Percentiles rank a stretch among this genome's conserved stretches.
phyloP scores from a whole-genome alignment of 2,797 vertebrate genomes.

The Lacerta viridis region DNA sequence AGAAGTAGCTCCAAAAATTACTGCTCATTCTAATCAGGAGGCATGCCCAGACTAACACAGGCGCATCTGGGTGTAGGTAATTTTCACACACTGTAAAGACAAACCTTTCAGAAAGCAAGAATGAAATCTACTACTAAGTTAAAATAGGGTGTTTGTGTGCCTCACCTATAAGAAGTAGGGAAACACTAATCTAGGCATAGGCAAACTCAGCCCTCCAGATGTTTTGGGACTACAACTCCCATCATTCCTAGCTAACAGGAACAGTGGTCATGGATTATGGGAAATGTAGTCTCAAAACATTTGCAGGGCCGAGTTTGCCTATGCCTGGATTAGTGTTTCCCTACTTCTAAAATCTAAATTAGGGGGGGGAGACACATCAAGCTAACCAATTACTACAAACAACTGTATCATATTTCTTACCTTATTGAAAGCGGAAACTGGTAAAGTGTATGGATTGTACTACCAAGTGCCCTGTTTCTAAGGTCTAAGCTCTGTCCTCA shows the following conservation, averaged over 20 bases:
- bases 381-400: not conserved
- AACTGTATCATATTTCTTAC: not conserved
- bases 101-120: not conserved
- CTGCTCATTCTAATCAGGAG: not conserved
- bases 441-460: constrained; percentile 54
- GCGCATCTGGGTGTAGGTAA: not conserved
- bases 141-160: not conserved
- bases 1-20: not conserved
- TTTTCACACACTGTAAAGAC: no score
- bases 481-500: constrained; percentile 61
- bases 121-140: not conserved
- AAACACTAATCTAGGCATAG: no score
- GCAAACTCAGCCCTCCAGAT: no score
- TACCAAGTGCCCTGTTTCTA: constrained; percentile 51
- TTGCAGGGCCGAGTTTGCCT: no score
- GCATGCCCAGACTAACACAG: not conserved
- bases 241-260: no score
- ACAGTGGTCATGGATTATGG: no score
- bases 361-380: no score
- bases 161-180: not conserved
- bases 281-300: no score
- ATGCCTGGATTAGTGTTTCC: not conserved
- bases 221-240: no score
- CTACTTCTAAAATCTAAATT: not conserved
- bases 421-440: constrained; percentile 49